Evolutionary conservation across 2,113 vertebrate genomes (phyloP).

Genomic region (Natator depressus): DNA sequence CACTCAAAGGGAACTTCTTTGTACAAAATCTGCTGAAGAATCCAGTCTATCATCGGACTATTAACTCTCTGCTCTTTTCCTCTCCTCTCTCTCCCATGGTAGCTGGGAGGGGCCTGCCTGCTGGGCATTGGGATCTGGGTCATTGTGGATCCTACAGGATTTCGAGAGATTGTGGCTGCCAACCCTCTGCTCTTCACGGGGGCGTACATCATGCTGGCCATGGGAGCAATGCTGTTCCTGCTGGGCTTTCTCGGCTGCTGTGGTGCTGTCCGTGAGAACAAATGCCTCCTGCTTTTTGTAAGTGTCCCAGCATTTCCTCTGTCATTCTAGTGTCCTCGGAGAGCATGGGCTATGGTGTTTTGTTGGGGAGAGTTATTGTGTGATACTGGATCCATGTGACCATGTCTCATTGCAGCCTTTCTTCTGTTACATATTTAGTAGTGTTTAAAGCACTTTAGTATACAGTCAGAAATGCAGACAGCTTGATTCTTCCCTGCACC

Average conservation of each 20-base stretch:
- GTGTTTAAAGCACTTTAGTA: neutral
- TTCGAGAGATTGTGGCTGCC: constrained; percentile 91
- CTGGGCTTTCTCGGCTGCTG: constrained; percentile 96
- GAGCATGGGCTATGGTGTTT: accelerated
- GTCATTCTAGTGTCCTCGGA: neutral
- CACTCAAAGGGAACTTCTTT: neutral
- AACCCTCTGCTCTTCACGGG: constrained; percentile 92
- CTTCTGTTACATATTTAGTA: neutral
- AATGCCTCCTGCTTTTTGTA: constrained; percentile 92
- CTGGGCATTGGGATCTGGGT: constrained; percentile 92
- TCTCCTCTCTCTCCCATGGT: neutral
- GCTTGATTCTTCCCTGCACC: neutral
- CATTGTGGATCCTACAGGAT: constrained; percentile 91
- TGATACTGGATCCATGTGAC: neutral
- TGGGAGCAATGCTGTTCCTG: constrained; percentile 92
- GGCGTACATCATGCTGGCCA: constrained; percentile 89
- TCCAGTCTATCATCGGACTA: neutral
- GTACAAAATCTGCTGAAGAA: neutral
- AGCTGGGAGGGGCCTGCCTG: constrained; percentile 91
- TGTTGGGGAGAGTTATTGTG: neutral
- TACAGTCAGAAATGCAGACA: neutral
- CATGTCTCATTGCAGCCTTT: neutral
- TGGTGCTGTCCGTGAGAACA: constrained; percentile 92
- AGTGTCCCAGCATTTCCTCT: constrained; percentile 64
- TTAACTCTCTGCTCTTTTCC: neutral